Conservation (phyloP, 2,113 vertebrate species). For the Solenodon paradoxus region DNA sequence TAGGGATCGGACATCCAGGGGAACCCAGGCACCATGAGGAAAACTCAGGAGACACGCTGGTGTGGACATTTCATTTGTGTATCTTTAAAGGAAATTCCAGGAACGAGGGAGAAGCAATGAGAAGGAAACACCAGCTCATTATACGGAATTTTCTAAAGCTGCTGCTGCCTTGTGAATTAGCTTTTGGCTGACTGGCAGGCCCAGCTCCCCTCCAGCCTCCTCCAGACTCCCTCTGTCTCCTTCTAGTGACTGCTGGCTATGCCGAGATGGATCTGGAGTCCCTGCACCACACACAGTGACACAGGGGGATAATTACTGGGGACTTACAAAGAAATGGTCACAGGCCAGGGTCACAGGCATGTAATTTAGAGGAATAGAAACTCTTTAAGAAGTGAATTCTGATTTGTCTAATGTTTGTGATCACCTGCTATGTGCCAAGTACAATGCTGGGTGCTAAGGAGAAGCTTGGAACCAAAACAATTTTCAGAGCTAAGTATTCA, state of each 20-base stretch:
- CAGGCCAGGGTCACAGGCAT: too few relatives aligned
- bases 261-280: too few relatives aligned
- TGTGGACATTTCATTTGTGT: background rate
- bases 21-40: background rate
- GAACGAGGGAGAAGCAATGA: background rate
- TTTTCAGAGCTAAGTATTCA: background rate
- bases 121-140: background rate
- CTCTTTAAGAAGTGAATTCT: background rate
- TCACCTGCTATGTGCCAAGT: background rate
- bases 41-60: background rate
- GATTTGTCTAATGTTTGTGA: background rate
- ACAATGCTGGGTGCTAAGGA: background rate
- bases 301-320: too few relatives aligned
- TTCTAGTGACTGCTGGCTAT: too few relatives aligned
- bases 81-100: background rate
- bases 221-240: too few relatives aligned
- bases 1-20: background rate
- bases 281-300: too few relatives aligned
- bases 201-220: too few relatives aligned
- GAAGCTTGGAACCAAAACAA: background rate
- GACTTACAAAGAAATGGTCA: background rate
- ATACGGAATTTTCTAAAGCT: background rate
- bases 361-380: background rate
- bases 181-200: too few relatives aligned
- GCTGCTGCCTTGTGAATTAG: background rate